phyloP scores from a whole-genome alignment of 2,888 invertebrate species.

The Melanophora roralis region DNA sequence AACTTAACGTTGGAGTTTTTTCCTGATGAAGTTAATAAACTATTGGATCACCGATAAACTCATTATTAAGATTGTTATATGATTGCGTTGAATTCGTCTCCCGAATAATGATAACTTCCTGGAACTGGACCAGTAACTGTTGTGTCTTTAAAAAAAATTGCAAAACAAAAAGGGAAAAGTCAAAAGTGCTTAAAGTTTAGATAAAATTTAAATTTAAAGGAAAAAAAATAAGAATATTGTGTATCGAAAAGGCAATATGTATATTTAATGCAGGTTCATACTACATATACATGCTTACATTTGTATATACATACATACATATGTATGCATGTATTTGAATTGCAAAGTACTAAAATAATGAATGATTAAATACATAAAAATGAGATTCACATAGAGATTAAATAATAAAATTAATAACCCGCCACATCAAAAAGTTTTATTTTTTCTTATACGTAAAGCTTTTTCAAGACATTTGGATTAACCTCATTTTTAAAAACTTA shows the following conservation, averaged over 20 bases:
- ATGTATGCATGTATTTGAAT: too few relatives aligned
- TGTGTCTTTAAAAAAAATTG: constrained; percentile 76
- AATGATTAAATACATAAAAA: too few relatives aligned
- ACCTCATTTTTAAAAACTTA: too few relatives aligned
- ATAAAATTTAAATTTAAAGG: constrained; percentile 56
- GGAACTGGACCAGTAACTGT: constrained; percentile 78
- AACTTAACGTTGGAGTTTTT: constrained; percentile 59
- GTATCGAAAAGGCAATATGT: constrained; percentile 3
- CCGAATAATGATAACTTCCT: constrained; percentile 70
- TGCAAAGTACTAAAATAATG: too few relatives aligned
- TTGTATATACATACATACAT: too few relatives aligned
- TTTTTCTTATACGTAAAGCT: too few relatives aligned
- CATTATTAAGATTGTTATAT: constrained; percentile 52
- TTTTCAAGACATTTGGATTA: too few relatives aligned
- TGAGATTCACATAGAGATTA: too few relatives aligned
- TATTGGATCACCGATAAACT: constrained; percentile 39
- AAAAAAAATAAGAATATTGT: constrained; percentile 29
- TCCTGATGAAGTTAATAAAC: constrained; percentile 29
- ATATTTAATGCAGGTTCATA: background rate
- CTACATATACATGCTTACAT: background rate
- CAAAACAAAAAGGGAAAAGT: constrained; percentile 63
- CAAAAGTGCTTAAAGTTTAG: constrained; percentile 64
- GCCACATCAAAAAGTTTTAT: too few relatives aligned
- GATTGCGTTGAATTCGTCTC: constrained; percentile 50
- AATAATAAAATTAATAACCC: too few relatives aligned